Conservation (phyloP, 2,797 vertebrate genomes). For the Mormyrops boulengeri region DNA sequence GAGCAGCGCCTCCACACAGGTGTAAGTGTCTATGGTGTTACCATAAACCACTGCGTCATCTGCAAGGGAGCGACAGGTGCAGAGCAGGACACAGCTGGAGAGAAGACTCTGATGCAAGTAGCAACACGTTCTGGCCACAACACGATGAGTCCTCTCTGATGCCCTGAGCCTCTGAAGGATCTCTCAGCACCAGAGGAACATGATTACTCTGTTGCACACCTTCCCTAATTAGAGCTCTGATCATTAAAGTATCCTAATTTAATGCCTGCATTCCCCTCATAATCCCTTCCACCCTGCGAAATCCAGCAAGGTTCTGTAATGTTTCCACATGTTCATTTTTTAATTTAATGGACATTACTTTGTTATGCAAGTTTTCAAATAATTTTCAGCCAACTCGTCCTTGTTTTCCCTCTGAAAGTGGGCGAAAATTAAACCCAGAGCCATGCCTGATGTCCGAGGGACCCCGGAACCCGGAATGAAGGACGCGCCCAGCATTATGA, state of each 20-base stretch:
- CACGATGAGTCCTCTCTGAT: slow-evolving; percentile 57
- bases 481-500: not conserved
- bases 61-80: slow-evolving; percentile 38
- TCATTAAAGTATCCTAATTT: not conserved
- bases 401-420: not conserved
- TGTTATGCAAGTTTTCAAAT: not conserved
- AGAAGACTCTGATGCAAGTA: slow-evolving; percentile 39
- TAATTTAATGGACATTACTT: not conserved
- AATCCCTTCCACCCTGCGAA: not conserved
- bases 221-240: not conserved
- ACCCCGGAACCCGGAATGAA: not conserved
- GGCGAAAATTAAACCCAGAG: not conserved
- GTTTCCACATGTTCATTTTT: not conserved
- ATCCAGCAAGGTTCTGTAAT: not conserved
- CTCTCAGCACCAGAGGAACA: slow-evolving; percentile 61
- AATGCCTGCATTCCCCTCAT: not conserved
- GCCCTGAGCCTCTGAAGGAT: slow-evolving; percentile 58
- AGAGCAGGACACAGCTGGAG: slow-evolving; percentile 33
- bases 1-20: slow-evolving; percentile 68
- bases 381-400: not conserved
- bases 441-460: not conserved
- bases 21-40: slow-evolving; percentile 71
- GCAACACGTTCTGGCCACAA: slow-evolving; percentile 49
- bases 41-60: slow-evolving; percentile 81
- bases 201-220: not conserved